Evolutionary conservation across 2,888 invertebrate genomes (phyloP).

Genomic region (Drosophila niveifrons): DNA sequence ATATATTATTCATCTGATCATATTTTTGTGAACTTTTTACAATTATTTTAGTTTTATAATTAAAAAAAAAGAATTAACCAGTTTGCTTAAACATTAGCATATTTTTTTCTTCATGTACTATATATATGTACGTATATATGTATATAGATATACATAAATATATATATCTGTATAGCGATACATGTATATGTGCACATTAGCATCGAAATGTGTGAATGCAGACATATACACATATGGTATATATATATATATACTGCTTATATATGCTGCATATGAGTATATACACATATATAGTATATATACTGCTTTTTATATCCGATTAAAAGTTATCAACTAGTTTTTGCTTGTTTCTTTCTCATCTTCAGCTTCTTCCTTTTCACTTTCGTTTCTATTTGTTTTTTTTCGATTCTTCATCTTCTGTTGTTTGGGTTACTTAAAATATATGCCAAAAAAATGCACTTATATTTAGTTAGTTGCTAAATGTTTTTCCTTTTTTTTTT

Average conservation of each 20-base stretch:
- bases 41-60: slow-evolving; percentile 77
- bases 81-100: slow-evolving; percentile 69
- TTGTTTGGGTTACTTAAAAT: slow-evolving; percentile 52
- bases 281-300: slow-evolving; percentile 38
- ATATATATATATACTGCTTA: slow-evolving; percentile 26
- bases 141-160: slow-evolving; percentile 32
- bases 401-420: neutral
- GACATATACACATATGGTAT: slow-evolving; percentile 36
- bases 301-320: slow-evolving; percentile 50
- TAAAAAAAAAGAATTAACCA: slow-evolving; percentile 79
- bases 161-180: slow-evolving; percentile 27
- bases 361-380: slow-evolving; percentile 11
- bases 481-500: slow-evolving; percentile 26
- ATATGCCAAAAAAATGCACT: slow-evolving; percentile 68
- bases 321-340: slow-evolving; percentile 71
- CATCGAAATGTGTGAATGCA: slow-evolving; percentile 22
- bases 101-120: slow-evolving; percentile 25
- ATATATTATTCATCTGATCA: slow-evolving; percentile 81
- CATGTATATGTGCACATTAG: slow-evolving; percentile 29
- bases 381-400: slow-evolving; percentile 3
- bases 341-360: slow-evolving; percentile 29
- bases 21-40: slow-evolving; percentile 80
- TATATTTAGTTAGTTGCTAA: slow-evolving; percentile 66
- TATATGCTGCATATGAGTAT: slow-evolving; percentile 18
- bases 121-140: slow-evolving; percentile 29